Conservation (phyloP, 2,888 invertebrate genomes). For the Lasioglossum leucozonium region DNA sequence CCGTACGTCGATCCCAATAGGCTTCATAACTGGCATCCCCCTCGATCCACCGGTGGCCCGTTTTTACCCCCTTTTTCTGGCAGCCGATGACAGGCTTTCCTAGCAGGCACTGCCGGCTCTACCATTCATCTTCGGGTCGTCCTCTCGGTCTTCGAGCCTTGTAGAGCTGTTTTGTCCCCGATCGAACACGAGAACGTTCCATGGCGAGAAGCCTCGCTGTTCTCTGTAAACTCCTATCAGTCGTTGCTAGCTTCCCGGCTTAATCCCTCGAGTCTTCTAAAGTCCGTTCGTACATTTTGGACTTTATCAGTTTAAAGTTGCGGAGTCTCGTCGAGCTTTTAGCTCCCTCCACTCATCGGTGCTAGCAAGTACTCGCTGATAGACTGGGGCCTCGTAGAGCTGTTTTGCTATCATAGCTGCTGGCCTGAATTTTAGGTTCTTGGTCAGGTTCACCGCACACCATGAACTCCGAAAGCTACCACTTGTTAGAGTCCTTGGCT, state of each 20-base stretch:
- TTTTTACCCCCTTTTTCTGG: conserved; percentile 11
- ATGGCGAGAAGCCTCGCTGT: neutral
- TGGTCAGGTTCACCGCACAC: neutral
- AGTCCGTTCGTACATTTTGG: neutral
- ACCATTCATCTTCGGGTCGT: neutral
- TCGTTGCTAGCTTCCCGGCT: neutral
- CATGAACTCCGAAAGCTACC: neutral
- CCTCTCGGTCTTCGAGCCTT: neutral
- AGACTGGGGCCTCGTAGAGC: no score
- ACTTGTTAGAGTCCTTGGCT: neutral
- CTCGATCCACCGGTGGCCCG: conserved; percentile 7
- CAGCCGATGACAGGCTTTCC: neutral
- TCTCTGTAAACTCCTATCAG: neutral
- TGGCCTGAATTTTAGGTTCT: no score
- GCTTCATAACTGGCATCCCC: conserved; percentile 13
- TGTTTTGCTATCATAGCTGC: no score
- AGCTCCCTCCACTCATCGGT: no score
- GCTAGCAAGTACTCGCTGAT: no score
- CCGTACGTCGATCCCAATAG: conserved; percentile 32
- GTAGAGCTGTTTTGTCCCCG: neutral
- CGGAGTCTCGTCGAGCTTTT: no score
- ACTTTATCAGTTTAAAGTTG: neutral
- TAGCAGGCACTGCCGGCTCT: neutral
- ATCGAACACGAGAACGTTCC: neutral
- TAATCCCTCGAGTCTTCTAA: neutral